A percentile compares a stretch with the other conserved stretches of the same genome.
These are phyloP conservation scores for Scaeva pyrastri DNA, from an alignment of 2,888 invertebrate genomes.

Conservation along the genomic window DNA sequence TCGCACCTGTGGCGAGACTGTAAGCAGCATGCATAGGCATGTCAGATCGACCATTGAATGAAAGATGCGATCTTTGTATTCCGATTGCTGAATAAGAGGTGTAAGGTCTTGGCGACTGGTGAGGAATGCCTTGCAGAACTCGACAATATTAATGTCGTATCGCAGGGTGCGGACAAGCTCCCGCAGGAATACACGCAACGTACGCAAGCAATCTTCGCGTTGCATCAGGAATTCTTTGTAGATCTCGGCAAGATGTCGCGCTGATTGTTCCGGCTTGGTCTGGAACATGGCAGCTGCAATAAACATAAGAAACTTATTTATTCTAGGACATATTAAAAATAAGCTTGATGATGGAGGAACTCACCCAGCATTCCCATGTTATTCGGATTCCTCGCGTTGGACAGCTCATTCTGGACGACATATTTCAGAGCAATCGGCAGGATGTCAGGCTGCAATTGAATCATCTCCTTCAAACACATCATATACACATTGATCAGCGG, in stretches of 20 bases:
- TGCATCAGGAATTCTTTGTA: conserved; percentile 93
- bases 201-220: conserved; percentile 95
- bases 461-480: conserved; percentile 95
- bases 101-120: conserved; percentile 86
- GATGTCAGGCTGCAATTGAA: conserved; percentile 93
- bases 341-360: too few species aligned
- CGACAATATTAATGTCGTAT: conserved; percentile 91
- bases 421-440: conserved; percentile 93
- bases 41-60: conserved; percentile 93
- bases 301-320: conserved; percentile 1
- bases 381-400: conserved; percentile 95
- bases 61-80: conserved; percentile 93
- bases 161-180: conserved; percentile 94
- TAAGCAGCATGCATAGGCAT: conserved; percentile 92
- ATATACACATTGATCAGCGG: conserved; percentile 95
- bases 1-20: conserved; percentile 88
- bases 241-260: conserved; percentile 93
- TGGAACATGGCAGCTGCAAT: conserved; percentile 91
- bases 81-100: conserved; percentile 86
- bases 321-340: background rate
- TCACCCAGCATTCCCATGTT: conserved; percentile 93
- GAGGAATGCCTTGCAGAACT: conserved; percentile 91
- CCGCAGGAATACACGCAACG: conserved; percentile 92
- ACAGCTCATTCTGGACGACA: conserved; percentile 97
- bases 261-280: conserved; percentile 91